Evolutionary conservation across 1,140 invertebrate genomes (phyloP).

Genomic region (Stegodyphus dumicola): DNA sequence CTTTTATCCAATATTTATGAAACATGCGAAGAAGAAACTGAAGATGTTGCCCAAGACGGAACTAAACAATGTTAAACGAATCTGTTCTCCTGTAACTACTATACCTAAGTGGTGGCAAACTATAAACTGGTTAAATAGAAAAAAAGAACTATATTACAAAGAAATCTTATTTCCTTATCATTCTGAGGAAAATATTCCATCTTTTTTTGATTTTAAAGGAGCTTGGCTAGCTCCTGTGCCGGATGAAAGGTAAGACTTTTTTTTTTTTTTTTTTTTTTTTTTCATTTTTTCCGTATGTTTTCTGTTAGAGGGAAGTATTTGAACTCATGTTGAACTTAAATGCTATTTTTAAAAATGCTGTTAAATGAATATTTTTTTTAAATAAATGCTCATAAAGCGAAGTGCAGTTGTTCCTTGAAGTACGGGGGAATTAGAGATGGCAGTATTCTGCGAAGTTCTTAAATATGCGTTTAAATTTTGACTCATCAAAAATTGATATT

Average conservation of each 20-base stretch:
- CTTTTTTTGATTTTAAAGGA: neutral
- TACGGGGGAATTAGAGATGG: too few species aligned
- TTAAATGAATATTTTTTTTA: too few species aligned
- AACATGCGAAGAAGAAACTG: slow-evolving; percentile 14
- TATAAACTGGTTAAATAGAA: slow-evolving; percentile 40
- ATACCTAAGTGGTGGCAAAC: slow-evolving; percentile 48
- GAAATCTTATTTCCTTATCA: neutral
- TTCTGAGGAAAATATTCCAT: slow-evolving; percentile 4
- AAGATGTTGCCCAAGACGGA: neutral
- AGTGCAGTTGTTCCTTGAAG: too few species aligned
- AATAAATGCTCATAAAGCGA: too few species aligned
- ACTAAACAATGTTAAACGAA: slow-evolving; percentile 24
- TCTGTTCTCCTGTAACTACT: slow-evolving; percentile 28
- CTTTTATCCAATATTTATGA: slow-evolving; percentile 54
- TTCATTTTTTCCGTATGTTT: too few species aligned
- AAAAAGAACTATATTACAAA: neutral
- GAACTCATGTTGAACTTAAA: too few species aligned
- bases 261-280: neutral
- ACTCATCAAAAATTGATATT: too few species aligned
- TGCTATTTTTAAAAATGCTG: too few species aligned
- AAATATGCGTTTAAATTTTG: too few species aligned
- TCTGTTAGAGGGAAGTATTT: too few species aligned
- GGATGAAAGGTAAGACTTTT: slow-evolving; percentile 40
- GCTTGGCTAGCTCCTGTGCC: slow-evolving; percentile 39
- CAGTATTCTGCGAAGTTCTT: too few species aligned